phyloP scores from a whole-genome alignment of 2,888 invertebrate genomes.

The Folsomia candida region DNA sequence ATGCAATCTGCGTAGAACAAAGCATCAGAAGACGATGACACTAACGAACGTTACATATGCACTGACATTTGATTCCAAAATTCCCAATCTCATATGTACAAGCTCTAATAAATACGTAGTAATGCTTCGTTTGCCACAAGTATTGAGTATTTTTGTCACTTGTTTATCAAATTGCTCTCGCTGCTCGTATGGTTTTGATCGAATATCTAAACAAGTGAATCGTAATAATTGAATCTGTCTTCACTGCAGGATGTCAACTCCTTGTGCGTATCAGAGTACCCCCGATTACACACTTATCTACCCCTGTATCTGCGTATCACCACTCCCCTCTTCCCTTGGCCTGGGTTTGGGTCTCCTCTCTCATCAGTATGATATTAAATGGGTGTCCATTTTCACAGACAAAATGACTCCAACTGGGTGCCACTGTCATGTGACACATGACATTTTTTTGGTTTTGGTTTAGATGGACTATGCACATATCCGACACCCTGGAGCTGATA shows the following conservation, averaged over 20 bases:
- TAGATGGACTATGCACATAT: not conserved
- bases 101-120: no score
- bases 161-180: not conserved
- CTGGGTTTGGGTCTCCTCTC: no score
- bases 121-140: no score
- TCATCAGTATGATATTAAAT: no score
- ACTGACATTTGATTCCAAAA: no score
- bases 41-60: no score
- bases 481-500: conserved; percentile 12
- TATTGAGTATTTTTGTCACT: no score
- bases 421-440: not conserved
- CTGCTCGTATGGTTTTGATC: not conserved
- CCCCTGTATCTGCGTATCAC: not conserved
- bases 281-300: not conserved
- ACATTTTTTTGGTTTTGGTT: not conserved
- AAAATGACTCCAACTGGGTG: not conserved
- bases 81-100: no score
- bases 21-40: no score
- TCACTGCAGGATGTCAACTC: not conserved
- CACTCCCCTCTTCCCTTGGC: not conserved
- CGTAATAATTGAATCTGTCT: not conserved
- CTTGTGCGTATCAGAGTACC: not conserved
- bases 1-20: no score
- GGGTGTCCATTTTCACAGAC: no score
- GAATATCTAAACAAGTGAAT: not conserved